Evolutionary conservation across 2,797 vertebrate genomes (phyloP).

Genomic region (Yasuhikotakia modesta): DNA sequence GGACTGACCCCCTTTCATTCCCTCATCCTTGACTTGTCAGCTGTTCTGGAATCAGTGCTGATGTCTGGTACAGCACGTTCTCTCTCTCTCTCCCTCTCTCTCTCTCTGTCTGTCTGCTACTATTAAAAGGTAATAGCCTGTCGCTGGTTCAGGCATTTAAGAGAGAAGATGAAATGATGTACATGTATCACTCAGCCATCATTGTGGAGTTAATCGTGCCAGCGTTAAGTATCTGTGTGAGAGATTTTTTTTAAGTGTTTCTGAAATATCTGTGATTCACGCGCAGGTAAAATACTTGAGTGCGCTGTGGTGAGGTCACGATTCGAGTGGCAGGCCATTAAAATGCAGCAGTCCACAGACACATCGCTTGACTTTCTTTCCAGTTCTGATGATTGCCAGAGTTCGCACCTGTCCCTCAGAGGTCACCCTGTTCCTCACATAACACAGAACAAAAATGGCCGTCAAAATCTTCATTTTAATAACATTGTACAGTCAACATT

Average conservation of each 20-base stretch:
- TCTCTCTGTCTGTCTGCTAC: conserved; percentile 9
- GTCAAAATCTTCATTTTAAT: background rate
- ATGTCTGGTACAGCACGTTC: background rate
- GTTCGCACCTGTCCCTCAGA: background rate
- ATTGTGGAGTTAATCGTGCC: conserved; percentile 1
- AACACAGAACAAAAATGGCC: background rate
- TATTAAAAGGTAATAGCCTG: conserved; percentile 44
- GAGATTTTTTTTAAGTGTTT: conserved; percentile 15
- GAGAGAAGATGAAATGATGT: conserved; percentile 45
- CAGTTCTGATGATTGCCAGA: conserved; percentile 10
- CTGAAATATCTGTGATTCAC: conserved; percentile 19
- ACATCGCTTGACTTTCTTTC: conserved; percentile 6
- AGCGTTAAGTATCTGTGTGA: conserved; percentile 3
- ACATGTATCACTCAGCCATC: conserved; percentile 41
- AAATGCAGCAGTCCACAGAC: background rate
- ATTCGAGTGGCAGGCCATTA: conserved; percentile 4
- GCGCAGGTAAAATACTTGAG: conserved; percentile 12
- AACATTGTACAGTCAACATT: no score
- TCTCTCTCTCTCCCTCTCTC: conserved; percentile 12
- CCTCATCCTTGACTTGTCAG: conserved; percentile 18
- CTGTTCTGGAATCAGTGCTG: conserved; percentile 28
- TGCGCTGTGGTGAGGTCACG: background rate
- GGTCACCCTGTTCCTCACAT: background rate
- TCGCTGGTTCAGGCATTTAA: conserved; percentile 49
- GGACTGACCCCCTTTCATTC: conserved; percentile 39